Evolutionary conservation across 1,140 invertebrate species (phyloP), one percentile per base, ranked within the genome.

Genomic region (Zeugodacus cucurbitae): DNA sequence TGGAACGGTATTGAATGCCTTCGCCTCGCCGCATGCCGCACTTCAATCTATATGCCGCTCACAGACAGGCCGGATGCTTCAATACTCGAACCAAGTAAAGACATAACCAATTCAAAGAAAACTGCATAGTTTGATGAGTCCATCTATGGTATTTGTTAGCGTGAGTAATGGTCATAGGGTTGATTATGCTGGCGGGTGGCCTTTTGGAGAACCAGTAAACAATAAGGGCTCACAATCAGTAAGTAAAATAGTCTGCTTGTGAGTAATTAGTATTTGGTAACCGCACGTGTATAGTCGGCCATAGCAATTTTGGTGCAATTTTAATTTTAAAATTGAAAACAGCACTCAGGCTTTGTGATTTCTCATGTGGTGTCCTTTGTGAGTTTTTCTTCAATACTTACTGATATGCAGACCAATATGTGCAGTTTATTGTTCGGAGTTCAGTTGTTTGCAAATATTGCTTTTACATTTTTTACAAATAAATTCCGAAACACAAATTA

Each of bases 101-200:
- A 34, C 44, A 48, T 48, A 82, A 82, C 22, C 58, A 62, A 82
- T 82, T 48, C n/a, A 22, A 82, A 82, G 74, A 82, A 82, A 82
- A 48, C n/a, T 44, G 37, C n/a, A 48, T 29, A 29, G 41, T 70
- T 70, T 29, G 64, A 48, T 48, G 74, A 82, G 41, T 41, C 10
- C 48, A 48, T 6, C 37, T 6, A 11, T n/a, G n/a, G n/a, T n/a
- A n/a, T 41, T 26, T 78, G 70, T 48, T 82, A 22, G 14, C 14
- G 34, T 74, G 67, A 62, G n/a, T 62, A 22, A 62, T 32, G 34
- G 20, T 32, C 29, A 14, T 11, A 17, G 7, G 62, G 62, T 11
- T n/a, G n/a, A n/a, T n/a, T 37, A 41, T 74, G 34, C 34, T 22
- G 4, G 67, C 34, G 17, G 20, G 32, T 32, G 67, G 34, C n/a